Percentiles rank a stretch among this genome's conserved stretches.
phyloP scores from a whole-genome alignment of 92 coral and sea anemone genomes.

The Chrysogorgia sp. region DNA sequence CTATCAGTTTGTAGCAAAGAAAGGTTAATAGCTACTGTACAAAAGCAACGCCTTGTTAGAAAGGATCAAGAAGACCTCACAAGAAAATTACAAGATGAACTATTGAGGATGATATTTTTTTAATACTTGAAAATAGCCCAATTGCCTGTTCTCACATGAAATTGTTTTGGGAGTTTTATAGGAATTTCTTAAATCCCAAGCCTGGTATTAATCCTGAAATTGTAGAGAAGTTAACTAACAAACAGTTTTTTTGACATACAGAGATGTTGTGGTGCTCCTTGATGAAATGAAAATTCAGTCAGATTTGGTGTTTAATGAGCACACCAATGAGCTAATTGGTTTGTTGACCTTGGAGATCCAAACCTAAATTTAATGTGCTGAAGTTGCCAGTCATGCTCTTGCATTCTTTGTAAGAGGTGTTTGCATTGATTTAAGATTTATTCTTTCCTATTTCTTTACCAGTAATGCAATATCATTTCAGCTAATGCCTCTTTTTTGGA shows the following conservation, averaged over 20 bases:
- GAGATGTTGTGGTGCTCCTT: conserved; percentile 29
- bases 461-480: neutral
- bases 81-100: conserved; percentile 50
- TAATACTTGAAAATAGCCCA: conserved; percentile 40
- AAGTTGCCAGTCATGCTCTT: conserved; percentile 51
- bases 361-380: conserved; percentile 23
- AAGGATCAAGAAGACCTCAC: conserved; percentile 58
- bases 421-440: conserved; percentile 31
- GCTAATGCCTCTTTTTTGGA: conserved; percentile 27
- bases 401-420: conserved; percentile 47
- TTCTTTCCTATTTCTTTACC: conserved; percentile 4
- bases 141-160: conserved; percentile 38
- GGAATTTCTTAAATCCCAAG: conserved; percentile 52
- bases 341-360: conserved; percentile 60
- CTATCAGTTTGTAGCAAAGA: conserved; percentile 50
- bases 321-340: conserved; percentile 55
- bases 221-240: neutral
- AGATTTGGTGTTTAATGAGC: conserved; percentile 51
- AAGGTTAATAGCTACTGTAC: conserved; percentile 61
- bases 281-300: conserved; percentile 48
- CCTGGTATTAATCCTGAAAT: conserved; percentile 42
- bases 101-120: conserved; percentile 55
- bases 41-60: conserved; percentile 58
- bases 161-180: conserved; percentile 56
- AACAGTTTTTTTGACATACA: conserved; percentile 21